These are phyloP conservation scores for Odobenus rosmarus DNA, from an alignment of 2,113 vertebrate genomes.

Conservation along the genomic window DNA sequence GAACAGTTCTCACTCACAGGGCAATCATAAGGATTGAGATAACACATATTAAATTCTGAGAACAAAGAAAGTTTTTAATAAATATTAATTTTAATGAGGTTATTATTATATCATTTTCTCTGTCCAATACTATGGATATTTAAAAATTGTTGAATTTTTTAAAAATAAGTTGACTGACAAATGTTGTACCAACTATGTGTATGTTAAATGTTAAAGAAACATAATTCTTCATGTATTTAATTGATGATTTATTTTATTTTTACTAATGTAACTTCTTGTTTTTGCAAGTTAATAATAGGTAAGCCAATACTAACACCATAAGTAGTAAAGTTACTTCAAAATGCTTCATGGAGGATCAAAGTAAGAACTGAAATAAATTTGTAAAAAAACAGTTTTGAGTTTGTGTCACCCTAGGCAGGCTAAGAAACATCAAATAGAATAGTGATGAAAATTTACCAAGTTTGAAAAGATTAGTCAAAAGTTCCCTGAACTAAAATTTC, in stretches of 20 bases:
- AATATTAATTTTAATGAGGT: neutral
- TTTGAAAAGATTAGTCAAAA: conserved; percentile 58
- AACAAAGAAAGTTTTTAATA: neutral
- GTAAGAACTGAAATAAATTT: conserved; percentile 44
- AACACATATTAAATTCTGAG: neutral
- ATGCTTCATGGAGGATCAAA: conserved; percentile 13
- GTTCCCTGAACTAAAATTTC: conserved; percentile 26
- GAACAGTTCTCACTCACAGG: neutral
- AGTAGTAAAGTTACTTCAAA: conserved; percentile 5
- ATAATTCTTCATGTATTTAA: neutral
- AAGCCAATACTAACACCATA: neutral
- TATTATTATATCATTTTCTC: neutral
- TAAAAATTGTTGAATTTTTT: neutral
- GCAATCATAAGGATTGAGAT: neutral
- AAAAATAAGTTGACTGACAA: neutral
- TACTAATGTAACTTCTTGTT: neutral
- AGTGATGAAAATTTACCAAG: conserved; percentile 19
- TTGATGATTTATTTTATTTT: neutral
- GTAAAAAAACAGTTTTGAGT: conserved; percentile 52
- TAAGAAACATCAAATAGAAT: conserved; percentile 37
- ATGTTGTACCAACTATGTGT: neutral
- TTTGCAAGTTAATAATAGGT: conserved; percentile 26
- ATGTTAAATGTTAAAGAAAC: conserved; percentile 19
- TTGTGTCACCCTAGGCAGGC: conserved; percentile 9
- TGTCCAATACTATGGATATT: neutral